Evolutionary conservation across 2,888 invertebrate genomes (phyloP).

Genomic region (Hololepta plana): DNA sequence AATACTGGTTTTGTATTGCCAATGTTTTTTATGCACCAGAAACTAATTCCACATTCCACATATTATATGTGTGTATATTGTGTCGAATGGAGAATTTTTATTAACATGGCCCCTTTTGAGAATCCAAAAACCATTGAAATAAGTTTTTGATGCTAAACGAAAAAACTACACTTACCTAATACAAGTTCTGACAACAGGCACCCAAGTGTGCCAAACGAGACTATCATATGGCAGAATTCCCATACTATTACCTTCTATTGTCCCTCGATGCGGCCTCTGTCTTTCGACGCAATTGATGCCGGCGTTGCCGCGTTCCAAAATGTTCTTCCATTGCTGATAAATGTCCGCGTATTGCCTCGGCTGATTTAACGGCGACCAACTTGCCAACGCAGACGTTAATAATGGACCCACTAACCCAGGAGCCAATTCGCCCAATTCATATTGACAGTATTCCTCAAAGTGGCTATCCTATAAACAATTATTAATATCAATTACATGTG

Average conservation of each 20-base stretch:
- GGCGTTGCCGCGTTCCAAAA: constrained; percentile 27
- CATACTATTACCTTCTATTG: constrained; percentile 28
- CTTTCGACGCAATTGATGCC: constrained; percentile 11
- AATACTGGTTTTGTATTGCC: no score
- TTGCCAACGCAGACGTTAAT: constrained; percentile 51
- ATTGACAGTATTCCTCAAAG: constrained; percentile 63
- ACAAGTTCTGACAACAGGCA: constrained; percentile 61
- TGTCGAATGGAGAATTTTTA: no score
- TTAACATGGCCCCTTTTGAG: no score
- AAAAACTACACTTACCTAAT: constrained; percentile 59
- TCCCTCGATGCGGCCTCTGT: constrained; percentile 18
- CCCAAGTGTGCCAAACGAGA: constrained; percentile 79
- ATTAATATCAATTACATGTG: background rate
- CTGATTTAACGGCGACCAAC: constrained; percentile 62
- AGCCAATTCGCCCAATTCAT: constrained; percentile 67
- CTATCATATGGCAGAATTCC: constrained; percentile 56
- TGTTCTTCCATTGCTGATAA: constrained; percentile 51
- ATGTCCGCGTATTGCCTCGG: constrained; percentile 45
- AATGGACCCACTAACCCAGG: constrained; percentile 71
- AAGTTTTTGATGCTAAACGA: no score
- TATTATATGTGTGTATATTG: no score
- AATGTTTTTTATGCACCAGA: no score
- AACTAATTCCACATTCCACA: no score
- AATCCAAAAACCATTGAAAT: no score
- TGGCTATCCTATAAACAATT: constrained; percentile 35